Base-by-base conservation (phyloP, 1,140 invertebrate species). In the Zophobas morio region DNA sequence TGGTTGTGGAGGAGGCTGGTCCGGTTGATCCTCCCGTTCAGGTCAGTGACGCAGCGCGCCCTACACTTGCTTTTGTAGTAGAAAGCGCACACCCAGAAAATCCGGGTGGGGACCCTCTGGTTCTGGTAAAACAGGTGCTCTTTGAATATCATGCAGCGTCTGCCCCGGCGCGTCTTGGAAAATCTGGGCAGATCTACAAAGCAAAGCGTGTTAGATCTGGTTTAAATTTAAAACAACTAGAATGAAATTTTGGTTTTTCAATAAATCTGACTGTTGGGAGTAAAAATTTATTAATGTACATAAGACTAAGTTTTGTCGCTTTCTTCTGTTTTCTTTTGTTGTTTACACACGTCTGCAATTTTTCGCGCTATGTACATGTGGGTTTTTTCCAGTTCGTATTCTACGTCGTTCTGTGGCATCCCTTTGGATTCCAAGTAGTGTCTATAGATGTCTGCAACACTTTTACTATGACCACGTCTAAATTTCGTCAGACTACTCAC, bases 111-210 rank as follows among this genome's bases (percentile, higher is more conserved):
- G 3, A 60, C 49, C 6, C 66, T 47, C 35, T 80, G 81, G 40
- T 82, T 82, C 51, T 74, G 36, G 70, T 82, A 79, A 76, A 78
- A 81, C n/a, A 74, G 34, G 49, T 79, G 46, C 32, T 80, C 74
- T 37, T 78, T 70, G 42, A 70, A 78, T 37, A 79, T 53, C 56
- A 20, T 20, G 20, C 20, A 20, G 20, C 20, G 20, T 20, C 20
- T 20, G 20, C 20, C 20, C 20, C 20, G 20, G 20, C 20, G 20
- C 42, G 42, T 46, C 3, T 46, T 46, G 42, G 3, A 46, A 46
- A 46, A 46, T 46, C 8, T 46, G 42, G 3, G 20, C 0, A 20
- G 20, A 20, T 20, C 20, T 20, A 20, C 0, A 20, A 20, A 20
- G 20, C 20, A 20, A 20, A 20, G 20, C 20, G 20, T 20, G 20